Percentiles rank a stretch among this genome's conserved stretches.
phyloP scores from a whole-genome alignment of 2,888 invertebrate species.

The Parelbella ahira region DNA sequence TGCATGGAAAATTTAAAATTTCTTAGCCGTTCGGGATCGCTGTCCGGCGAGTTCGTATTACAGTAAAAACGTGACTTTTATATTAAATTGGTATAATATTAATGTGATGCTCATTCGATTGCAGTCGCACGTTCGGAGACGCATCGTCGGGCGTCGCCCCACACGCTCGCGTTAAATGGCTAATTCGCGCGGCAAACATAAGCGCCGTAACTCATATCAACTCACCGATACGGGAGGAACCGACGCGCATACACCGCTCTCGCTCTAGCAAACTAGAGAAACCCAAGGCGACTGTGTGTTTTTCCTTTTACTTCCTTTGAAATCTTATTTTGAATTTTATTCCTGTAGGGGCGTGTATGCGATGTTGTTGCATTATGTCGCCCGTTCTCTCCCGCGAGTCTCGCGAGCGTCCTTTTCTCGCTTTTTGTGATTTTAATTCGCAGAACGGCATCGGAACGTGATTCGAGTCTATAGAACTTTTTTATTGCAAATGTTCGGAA shows the following conservation, averaged over 20 bases:
- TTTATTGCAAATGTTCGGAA: constrained; percentile 68
- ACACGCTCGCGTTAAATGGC: constrained; percentile 70
- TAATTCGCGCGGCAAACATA: constrained; percentile 75
- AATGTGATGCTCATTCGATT: constrained; percentile 39
- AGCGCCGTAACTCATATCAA: constrained; percentile 77
- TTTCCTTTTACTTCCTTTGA: constrained; percentile 76
- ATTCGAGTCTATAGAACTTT: constrained; percentile 71
- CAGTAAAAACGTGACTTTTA: constrained; percentile 30
- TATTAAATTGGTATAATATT: constrained; percentile 34
- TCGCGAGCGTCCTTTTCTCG: constrained; percentile 56
- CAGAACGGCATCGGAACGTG: constrained; percentile 76
- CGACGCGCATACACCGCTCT: constrained; percentile 53
- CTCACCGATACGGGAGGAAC: constrained; percentile 57
- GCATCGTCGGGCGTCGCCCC: constrained; percentile 57
- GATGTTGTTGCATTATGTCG: constrained; percentile 81
- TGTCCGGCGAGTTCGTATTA: constrained; percentile 3
- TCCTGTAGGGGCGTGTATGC: constrained; percentile 79
- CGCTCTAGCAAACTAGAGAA: constrained; percentile 71
- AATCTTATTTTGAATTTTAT: constrained; percentile 80
- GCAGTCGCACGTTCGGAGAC: constrained; percentile 38
- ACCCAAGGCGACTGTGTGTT: constrained; percentile 67
- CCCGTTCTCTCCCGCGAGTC: constrained; percentile 61
- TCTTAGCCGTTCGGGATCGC: background rate
- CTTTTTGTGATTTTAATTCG: constrained; percentile 80
- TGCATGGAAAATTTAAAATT: constrained; percentile 3